These are phyloP conservation scores for Orthochromis indermauri DNA, from an alignment of 2,113 vertebrate genomes.

Conservation along the genomic window DNA sequence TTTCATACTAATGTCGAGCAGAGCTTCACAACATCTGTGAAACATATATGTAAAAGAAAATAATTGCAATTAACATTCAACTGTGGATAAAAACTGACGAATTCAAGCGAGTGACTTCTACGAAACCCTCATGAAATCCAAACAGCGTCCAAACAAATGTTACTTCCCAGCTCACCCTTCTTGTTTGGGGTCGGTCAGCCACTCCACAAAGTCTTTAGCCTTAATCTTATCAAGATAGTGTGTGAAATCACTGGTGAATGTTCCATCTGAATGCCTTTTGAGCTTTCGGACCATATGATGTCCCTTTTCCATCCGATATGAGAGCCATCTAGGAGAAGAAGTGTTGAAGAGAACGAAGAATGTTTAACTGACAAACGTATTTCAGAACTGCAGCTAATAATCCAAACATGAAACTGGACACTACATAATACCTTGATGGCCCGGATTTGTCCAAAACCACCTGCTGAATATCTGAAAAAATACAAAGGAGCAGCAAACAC, in stretches of 20 bases:
- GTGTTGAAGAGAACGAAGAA: neutral
- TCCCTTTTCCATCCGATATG: slow-evolving; percentile 13
- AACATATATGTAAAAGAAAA: neutral
- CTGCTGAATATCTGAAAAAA: slow-evolving; percentile 42
- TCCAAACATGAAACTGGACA: neutral
- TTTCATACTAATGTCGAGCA: neutral
- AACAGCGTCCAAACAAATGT: neutral
- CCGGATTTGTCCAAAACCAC: slow-evolving; percentile 23
- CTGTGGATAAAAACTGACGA: neutral
- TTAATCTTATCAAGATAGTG: slow-evolving; percentile 74
- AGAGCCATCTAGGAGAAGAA: slow-evolving; percentile 46
- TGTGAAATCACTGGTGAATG: slow-evolving; percentile 75
- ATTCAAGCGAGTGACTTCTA: fast-evolving
- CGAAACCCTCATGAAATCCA: neutral
- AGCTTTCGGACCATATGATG: neutral
- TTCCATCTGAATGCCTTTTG: slow-evolving; percentile 78
- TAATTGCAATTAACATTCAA: neutral
- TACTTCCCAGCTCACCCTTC: slow-evolving; percentile 34
- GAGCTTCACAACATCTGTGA: slow-evolving; percentile 23
- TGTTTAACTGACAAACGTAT: neutral
- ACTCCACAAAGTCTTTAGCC: slow-evolving; percentile 79
- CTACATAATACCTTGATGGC: slow-evolving; percentile 42
- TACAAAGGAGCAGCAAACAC: slow-evolving; percentile 48
- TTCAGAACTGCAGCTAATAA: neutral
- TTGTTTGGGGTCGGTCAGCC: slow-evolving; percentile 71